These are phyloP conservation scores for Panthera leo DNA, from an alignment of 2,113 vertebrate genomes.

Conservation along the genomic window DNA sequence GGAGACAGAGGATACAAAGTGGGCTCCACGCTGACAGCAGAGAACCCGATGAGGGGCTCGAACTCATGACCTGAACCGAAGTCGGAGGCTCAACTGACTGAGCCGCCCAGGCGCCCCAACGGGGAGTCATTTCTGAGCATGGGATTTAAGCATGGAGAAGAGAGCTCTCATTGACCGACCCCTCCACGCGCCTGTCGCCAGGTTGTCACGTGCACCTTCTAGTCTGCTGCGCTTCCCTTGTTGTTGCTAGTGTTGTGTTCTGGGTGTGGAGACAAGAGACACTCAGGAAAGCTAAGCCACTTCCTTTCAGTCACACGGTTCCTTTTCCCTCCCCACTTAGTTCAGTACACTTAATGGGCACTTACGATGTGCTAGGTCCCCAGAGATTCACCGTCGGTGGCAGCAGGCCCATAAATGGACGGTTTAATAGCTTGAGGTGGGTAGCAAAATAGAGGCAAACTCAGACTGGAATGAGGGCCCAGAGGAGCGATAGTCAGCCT, in stretches of 20 bases:
- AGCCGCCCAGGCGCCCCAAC: too few relatives aligned
- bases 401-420: not conserved
- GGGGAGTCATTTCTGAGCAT: not conserved
- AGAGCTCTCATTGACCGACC: not conserved
- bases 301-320: not conserved
- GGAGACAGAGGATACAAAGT: too few relatives aligned
- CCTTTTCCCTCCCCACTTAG: not conserved
- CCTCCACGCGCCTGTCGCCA: not conserved
- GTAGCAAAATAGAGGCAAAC: not conserved
- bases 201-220: not conserved
- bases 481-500: not conserved
- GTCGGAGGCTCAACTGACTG: too few relatives aligned
- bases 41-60: too few relatives aligned
- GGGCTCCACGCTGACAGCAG: too few relatives aligned
- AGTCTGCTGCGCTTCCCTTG: not conserved
- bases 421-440: not conserved
- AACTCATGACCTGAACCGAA: too few relatives aligned
- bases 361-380: not conserved
- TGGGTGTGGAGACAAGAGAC: not conserved
- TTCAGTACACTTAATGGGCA: not conserved
- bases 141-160: not conserved
- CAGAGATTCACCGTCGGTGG: not conserved
- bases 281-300: not conserved
- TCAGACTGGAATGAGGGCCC: not conserved
- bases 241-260: not conserved